Evolutionary conservation across 2,797 vertebrate genomes (phyloP).

Genomic region (Hydrophis major): DNA sequence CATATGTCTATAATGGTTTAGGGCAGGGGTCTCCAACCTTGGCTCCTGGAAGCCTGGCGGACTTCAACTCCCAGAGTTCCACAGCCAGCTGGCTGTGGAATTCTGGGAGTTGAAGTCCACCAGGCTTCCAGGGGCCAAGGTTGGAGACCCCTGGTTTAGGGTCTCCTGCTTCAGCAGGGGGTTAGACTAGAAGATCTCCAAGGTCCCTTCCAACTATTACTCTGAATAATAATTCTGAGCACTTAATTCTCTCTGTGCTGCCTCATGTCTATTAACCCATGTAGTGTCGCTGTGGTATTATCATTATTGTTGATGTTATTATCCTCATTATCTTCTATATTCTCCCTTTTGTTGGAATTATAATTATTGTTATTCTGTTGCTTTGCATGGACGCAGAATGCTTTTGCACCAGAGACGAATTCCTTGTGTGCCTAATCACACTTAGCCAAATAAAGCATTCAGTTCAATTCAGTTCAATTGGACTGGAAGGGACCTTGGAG

Average conservation of each 20-base stretch:
- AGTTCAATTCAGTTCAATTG: background rate
- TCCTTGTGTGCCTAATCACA: background rate
- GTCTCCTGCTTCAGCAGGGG: background rate
- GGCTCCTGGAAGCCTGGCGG: too few relatives aligned
- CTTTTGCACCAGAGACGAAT: background rate
- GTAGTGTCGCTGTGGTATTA: background rate
- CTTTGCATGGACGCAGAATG: background rate
- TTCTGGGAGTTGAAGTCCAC: too few relatives aligned
- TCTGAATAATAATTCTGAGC: background rate
- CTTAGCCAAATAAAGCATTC: background rate
- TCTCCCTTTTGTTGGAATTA: background rate
- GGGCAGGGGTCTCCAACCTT: too few relatives aligned
- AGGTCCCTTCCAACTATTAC: background rate
- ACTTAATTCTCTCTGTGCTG: background rate
- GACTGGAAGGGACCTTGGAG: too few relatives aligned
- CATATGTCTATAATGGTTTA: too few relatives aligned
- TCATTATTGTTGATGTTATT: too few relatives aligned
- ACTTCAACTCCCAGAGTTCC: too few relatives aligned
- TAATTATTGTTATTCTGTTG: background rate
- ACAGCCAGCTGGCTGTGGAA: too few relatives aligned
- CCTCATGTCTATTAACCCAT: background rate
- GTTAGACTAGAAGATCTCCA: background rate
- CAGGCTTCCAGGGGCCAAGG: too few relatives aligned
- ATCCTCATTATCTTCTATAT: background rate
- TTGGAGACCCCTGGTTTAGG: too few relatives aligned